phyloP scores from a whole-genome alignment of 2,113 vertebrate genomes.

The Thamnophis sirtalis region DNA sequence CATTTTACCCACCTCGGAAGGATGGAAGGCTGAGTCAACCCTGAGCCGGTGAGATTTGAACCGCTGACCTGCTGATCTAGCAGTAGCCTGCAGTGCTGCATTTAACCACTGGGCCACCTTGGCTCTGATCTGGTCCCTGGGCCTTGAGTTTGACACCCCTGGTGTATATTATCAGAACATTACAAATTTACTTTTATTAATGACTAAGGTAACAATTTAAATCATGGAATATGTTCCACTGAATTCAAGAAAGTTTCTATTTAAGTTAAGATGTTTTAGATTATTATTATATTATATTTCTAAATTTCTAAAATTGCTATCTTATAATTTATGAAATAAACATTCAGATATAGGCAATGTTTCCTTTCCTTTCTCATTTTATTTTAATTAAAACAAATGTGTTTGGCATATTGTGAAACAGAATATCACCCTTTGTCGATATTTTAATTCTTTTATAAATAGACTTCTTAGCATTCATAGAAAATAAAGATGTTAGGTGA shows the following conservation, averaged over 20 bases:
- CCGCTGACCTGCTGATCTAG: too few species aligned
- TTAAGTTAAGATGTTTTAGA: too few species aligned
- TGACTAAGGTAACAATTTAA: neutral
- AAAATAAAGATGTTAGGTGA: neutral
- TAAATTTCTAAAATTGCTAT: neutral
- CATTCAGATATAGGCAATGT: neutral
- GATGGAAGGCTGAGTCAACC: too few species aligned
- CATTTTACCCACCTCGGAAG: too few species aligned
- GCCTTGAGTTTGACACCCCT: too few species aligned
- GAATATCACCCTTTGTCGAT: neutral
- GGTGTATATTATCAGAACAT: neutral
- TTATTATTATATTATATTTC: neutral
- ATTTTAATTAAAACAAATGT: neutral
- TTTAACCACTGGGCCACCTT: too few species aligned
- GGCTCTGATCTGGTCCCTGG: too few species aligned
- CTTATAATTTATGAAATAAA: neutral
- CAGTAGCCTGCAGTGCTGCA: too few species aligned
- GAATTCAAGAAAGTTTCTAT: neutral
- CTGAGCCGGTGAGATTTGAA: too few species aligned
- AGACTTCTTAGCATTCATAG: neutral
- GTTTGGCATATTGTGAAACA: neutral
- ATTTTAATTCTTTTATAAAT: neutral
- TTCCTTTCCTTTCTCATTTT: neutral
- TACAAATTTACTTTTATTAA: neutral
- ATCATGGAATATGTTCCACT: neutral